These are phyloP conservation scores for Dioctria linearis DNA, from an alignment of 2,888 invertebrate genomes.

Conservation along the genomic window DNA sequence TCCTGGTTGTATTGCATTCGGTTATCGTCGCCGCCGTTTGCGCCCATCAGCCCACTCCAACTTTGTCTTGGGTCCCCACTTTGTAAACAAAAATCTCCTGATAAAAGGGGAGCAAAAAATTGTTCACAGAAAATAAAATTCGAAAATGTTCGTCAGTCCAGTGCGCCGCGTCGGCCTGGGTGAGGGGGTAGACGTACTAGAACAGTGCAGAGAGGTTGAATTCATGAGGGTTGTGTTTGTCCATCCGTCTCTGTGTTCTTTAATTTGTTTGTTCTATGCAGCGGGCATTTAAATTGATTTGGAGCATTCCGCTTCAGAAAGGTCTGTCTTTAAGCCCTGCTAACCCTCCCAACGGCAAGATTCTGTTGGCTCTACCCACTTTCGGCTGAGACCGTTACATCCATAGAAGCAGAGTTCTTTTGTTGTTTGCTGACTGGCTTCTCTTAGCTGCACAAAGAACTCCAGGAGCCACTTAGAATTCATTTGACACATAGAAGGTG, in stretches of 20 bases:
- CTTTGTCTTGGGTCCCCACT: conserved; percentile 10
- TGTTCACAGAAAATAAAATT: conserved; percentile 55
- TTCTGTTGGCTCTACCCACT: not conserved
- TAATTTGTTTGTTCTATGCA: conserved; percentile 57
- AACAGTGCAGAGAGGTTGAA: not conserved
- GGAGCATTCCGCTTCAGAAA: conserved; percentile 6
- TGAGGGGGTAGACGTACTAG: not conserved
- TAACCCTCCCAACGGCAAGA: too few species aligned
- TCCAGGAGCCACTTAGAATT: conserved; percentile 35
- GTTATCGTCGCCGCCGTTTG: conserved; percentile 51
- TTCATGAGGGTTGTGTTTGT: conserved; percentile 50
- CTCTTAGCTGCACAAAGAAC: conserved; percentile 38
- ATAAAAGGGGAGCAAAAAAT: conserved; percentile 37
- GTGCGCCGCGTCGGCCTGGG: not conserved
- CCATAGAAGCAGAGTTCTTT: conserved; percentile 12
- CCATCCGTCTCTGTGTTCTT: conserved; percentile 56
- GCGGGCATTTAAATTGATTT: conserved; percentile 57
- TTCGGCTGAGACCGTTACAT: conserved; percentile 26
- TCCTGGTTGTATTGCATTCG: conserved; percentile 49
- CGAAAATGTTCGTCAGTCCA: conserved; percentile 39
- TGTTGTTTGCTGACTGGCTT: conserved; percentile 37
- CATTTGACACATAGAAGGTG: conserved; percentile 37
- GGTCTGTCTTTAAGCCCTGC: not conserved
- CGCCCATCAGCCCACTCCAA: conserved; percentile 26
- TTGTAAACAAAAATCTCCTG: conserved; percentile 38